Base-by-base conservation (phyloP, 2,113 vertebrate species). In the Bos indicus region DNA sequence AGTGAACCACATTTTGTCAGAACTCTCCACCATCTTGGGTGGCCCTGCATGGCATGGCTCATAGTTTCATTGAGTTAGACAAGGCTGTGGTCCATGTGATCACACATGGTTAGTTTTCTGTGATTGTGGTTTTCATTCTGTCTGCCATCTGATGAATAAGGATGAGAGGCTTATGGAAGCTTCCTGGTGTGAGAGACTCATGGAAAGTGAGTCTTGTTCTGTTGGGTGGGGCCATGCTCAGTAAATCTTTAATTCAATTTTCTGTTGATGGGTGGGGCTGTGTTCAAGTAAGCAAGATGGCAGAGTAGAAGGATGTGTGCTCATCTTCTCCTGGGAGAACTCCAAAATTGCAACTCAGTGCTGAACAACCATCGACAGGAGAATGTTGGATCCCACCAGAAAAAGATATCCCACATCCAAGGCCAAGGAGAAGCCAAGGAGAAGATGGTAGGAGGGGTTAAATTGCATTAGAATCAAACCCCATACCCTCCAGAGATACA, bases 1-100 rank as follows among this genome's bases (percentile, higher is more conserved):
- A n/a, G 33, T 67, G 33, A 9, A 19, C 16, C 33, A n/a, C 16
- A 0, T n/a, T 10, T 19, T n/a, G 64, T 67, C 64, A n/a, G 33
- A 67, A 67, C 4, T 67, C 33, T 67, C 33, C 64, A 67, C 33
- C 64, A 7, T 67, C 64, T 19, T n/a, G 7, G 64, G 16, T 67
- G 64, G 64, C 33, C 64, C 64, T 19, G 17, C 33, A 67, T 10
- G 33, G 64, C 64, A 67, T 67, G 33, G 16, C 64, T 19, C 33
- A n/a, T 2, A n/a, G 64, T 67, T 67, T 67, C 33, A 10, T 5
- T 67, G 16, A n/a, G 16, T 67, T 67, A n/a, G 8, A n/a, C 16
- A n/a, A 67, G 64, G 33, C 64, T 67, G 33, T 10, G 33, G 33
- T 67, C 8, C 16, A n/a, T 67, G 64, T 36, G 64, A 21, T 67